phyloP scores from a whole-genome alignment of 2,888 invertebrate genomes.

The Caenorhabditis sp. region DNA sequence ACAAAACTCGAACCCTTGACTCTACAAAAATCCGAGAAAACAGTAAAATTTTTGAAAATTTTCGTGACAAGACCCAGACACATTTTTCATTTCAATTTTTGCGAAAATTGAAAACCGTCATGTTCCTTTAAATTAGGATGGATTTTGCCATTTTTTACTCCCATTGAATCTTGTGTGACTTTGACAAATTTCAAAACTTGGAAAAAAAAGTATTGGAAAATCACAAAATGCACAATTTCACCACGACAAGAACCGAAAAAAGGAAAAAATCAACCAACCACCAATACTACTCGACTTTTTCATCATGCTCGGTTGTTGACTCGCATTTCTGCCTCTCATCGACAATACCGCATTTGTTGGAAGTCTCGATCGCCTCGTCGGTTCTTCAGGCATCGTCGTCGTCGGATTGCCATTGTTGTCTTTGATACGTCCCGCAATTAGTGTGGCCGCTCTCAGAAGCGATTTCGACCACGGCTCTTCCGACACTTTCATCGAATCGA shows the following conservation, averaged over 20 bases:
- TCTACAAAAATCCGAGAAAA: too few species aligned
- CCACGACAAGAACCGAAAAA: neutral
- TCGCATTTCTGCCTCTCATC: conserved; percentile 15
- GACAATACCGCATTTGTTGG: conserved; percentile 9
- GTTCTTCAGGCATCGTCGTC: conserved; percentile 6
- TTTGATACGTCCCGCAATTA: conserved; percentile 61
- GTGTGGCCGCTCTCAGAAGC: conserved; percentile 63
- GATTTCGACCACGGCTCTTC: conserved; percentile 61
- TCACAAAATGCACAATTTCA: neutral
- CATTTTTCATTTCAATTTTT: too few species aligned
- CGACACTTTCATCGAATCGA: conserved; percentile 52
- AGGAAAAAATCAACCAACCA: conserved; percentile 31
- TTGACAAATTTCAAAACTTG: neutral
- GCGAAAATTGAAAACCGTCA: too few species aligned
- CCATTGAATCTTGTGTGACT: too few species aligned
- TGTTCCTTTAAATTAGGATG: too few species aligned
- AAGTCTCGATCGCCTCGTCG: conserved; percentile 11
- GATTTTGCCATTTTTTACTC: too few species aligned
- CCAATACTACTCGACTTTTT: conserved; percentile 40
- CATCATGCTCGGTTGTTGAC: conserved; percentile 24
- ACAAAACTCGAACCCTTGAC: too few species aligned
- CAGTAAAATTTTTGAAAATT: too few species aligned
- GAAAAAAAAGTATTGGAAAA: neutral
- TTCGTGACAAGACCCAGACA: too few species aligned
- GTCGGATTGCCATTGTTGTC: conserved; percentile 36